Percentiles rank a stretch among this genome's conserved stretches.
phyloP scores from a whole-genome alignment of 64 coral and sea anemone species.

The Actinia tenebrosa region DNA sequence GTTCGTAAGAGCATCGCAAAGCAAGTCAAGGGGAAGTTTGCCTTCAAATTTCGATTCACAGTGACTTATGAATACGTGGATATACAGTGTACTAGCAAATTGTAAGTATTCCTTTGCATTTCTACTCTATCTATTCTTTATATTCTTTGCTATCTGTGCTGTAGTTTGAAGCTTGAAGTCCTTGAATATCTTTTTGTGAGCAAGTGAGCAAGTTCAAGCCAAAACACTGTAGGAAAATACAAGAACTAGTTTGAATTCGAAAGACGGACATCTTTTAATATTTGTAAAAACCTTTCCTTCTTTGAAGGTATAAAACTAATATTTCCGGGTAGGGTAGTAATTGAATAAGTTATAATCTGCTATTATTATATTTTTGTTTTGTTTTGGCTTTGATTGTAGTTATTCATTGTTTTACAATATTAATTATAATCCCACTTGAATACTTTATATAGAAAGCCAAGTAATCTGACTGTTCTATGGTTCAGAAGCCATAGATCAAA shows the following conservation, averaged over 20 bases:
- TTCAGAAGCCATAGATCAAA: constrained; percentile 95
- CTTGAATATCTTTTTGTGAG: background rate
- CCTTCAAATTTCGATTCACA: constrained; percentile 90
- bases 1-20: constrained; percentile 63
- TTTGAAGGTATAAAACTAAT: background rate
- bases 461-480: constrained; percentile 85
- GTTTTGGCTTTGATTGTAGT: background rate
- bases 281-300: background rate
- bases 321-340: background rate
- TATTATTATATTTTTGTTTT: background rate
- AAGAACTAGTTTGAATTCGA: background rate
- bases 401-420: background rate
- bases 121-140: background rate
- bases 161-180: background rate
- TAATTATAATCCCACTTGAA: background rate
- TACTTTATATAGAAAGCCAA: constrained; percentile 60
- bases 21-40: constrained; percentile 61
- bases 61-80: constrained; percentile 92
- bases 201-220: background rate
- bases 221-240: background rate
- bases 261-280: background rate
- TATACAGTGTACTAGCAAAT: constrained; percentile 63
- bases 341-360: background rate
- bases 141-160: background rate
- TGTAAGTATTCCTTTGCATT: constrained; percentile 42